Evolutionary conservation across 2,113 vertebrate species (phyloP).

Genomic region (pig (Sus scrofa)): T2T-Sscrofa CM000817.6:141271501-141272000

Average conservation of each 20-base stretch:
- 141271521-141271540: not conserved
- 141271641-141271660: conserved; percentile 42
- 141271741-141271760: not conserved
- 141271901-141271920: not conserved
- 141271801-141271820: not conserved
- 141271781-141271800: no score
- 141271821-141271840: not conserved
- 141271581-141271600: not conserved
- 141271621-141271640: conserved; percentile 26
- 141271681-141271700: conserved; percentile 19
- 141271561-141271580: not conserved
- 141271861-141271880: not conserved
- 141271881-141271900: not conserved
- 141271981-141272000: not conserved
- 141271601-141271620: conserved; percentile 14
- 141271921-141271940: not conserved
- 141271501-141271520: not conserved
- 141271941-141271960: not conserved
- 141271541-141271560: not conserved
- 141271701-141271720: not conserved
- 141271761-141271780: not conserved
- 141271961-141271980: not conserved
- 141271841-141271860: not conserved
- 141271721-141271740: not conserved
- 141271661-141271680: conserved; percentile 1